Conservation (phyloP, 2,113 vertebrate genomes). For the Cavia aperea region DNA sequence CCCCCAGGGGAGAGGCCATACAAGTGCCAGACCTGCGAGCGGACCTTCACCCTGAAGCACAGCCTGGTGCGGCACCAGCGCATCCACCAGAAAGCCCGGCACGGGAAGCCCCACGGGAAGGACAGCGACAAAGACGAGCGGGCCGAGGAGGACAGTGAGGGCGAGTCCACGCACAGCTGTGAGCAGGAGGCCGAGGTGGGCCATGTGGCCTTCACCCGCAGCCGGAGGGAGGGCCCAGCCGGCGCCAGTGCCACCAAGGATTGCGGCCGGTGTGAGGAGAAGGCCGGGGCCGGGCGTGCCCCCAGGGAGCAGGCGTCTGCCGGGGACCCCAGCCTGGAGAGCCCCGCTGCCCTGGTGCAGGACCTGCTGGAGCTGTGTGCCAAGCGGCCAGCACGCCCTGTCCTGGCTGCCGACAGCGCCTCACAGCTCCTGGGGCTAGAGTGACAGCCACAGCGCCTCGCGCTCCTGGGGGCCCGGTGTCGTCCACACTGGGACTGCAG, state of each 20-base stretch:
- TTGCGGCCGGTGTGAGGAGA: conserved; percentile 64
- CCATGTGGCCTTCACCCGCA: conserved; percentile 58
- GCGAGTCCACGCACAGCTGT: conserved; percentile 84
- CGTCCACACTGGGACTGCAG: neutral
- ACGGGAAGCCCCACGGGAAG: conserved; percentile 74
- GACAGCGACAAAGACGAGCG: conserved; percentile 78
- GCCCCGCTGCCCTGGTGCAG: conserved; percentile 72
- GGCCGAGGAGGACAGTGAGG: conserved; percentile 82
- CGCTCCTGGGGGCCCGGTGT: neutral
- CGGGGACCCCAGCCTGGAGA: conserved; percentile 58
- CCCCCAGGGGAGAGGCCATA: conserved; percentile 91
- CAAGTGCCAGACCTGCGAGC: conserved; percentile 92
- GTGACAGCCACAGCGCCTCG: conserved; percentile 73
- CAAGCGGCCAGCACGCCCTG: conserved; percentile 78
- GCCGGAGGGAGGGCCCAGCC: conserved; percentile 64
- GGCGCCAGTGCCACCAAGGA: neutral
- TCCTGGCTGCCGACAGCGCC: conserved; percentile 75
- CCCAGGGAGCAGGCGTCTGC: conserved; percentile 66
- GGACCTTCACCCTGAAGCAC: conserved; percentile 98
- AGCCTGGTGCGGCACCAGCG: conserved; percentile 96
- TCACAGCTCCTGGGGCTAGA: conserved; percentile 83
- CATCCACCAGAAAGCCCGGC: conserved; percentile 88
- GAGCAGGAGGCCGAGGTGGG: conserved; percentile 81
- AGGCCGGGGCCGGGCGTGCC: neutral
- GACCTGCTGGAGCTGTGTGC: conserved; percentile 82